These are phyloP conservation scores for Erythrolamprus reginae DNA, from an alignment of 2,113 vertebrate species.

Conservation along the genomic window DNA sequence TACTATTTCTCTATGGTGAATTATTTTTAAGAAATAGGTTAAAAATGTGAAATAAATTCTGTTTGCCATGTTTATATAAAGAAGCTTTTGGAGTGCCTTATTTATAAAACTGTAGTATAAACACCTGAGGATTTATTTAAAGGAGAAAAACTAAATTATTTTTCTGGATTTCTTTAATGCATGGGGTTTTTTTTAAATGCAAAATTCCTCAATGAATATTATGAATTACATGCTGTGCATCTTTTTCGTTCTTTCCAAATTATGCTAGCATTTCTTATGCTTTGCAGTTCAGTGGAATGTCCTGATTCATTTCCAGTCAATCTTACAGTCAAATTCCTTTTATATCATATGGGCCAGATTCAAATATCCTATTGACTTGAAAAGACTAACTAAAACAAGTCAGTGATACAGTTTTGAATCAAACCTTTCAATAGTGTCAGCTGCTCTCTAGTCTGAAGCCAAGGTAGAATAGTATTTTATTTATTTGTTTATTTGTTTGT, in stretches of 20 bases:
- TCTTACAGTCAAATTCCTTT: background rate
- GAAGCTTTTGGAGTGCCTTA: background rate
- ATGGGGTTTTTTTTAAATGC: background rate
- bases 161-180: background rate
- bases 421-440: background rate
- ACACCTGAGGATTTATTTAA: background rate
- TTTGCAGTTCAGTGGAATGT: background rate
- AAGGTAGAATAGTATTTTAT: background rate
- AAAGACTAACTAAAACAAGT: background rate
- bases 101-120: background rate
- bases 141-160: background rate
- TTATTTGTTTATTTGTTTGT: background rate
- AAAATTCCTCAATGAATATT: background rate
- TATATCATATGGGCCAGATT: background rate
- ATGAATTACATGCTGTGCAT: background rate
- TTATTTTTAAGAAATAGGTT: background rate
- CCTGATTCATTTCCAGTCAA: background rate
- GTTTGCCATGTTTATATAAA: background rate
- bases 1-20: background rate
- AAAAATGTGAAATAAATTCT: background rate
- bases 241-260: background rate
- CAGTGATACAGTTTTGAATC: background rate
- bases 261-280: background rate
- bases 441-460: background rate
- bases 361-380: background rate